Conservation (phyloP, 2,888 invertebrate species). For the Synanthedon andrenaeformis region DNA sequence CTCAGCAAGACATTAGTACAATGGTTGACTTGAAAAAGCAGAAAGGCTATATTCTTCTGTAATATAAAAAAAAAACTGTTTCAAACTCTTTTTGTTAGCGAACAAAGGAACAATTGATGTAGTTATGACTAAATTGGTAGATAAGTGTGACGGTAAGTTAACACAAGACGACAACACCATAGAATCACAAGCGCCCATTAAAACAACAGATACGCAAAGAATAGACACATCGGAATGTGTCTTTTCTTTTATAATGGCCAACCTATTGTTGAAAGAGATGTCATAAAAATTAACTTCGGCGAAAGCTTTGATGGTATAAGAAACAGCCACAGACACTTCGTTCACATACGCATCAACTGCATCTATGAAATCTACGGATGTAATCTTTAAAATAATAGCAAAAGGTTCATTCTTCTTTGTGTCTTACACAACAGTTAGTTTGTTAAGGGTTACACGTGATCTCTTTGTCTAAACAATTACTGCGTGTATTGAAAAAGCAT, state of each 20-base stretch:
- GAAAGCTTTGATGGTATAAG: conserved; percentile 58
- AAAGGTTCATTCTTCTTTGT: conserved; percentile 14
- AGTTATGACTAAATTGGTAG: conserved; percentile 15
- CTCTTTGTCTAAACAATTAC: conserved; percentile 68
- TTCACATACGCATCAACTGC: conserved; percentile 13
- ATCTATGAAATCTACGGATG: conserved; percentile 1
- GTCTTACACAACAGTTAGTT: conserved; percentile 12
- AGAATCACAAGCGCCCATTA: conserved; percentile 23
- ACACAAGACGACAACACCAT: conserved; percentile 16
- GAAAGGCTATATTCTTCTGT: too few species aligned
- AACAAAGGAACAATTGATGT: conserved; percentile 30
- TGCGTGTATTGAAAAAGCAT: conserved; percentile 57
- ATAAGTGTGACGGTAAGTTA: conserved; percentile 26
- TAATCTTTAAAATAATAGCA: conserved; percentile 6
- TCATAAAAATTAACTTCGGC: conserved; percentile 66
- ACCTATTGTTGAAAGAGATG: conserved; percentile 46
- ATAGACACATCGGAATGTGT: conserved; percentile 41
- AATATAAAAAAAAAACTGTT: neutral
- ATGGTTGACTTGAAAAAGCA: too few species aligned
- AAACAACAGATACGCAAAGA: conserved; percentile 38
- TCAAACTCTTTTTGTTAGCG: conserved; percentile 1
- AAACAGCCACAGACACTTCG: conserved; percentile 24
- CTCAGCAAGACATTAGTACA: conserved; percentile 30
- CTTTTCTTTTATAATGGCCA: conserved; percentile 47
- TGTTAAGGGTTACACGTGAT: conserved; percentile 16